Percentiles rank a stretch among this genome's conserved stretches.
Conservation (phyloP, 1,140 invertebrate species). For the Charaxes varanes region DNA sequence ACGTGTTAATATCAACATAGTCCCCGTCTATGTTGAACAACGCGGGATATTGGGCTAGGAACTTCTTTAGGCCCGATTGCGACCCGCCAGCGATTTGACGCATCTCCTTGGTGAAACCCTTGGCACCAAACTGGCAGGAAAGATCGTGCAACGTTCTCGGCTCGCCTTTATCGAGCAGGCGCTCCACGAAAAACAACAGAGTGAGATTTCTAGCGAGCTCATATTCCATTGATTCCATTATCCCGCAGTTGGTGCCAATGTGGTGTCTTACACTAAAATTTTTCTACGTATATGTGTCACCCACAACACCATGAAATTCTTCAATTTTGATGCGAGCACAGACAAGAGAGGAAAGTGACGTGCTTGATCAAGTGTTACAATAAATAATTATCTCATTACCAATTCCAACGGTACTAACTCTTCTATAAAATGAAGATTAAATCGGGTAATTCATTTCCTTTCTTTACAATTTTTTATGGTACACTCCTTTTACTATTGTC, state of each 20-base stretch:
- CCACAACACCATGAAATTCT: conserved; percentile 73
- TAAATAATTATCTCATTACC: conserved; percentile 12
- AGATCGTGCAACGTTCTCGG: conserved; percentile 95
- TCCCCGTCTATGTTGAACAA: conserved; percentile 94
- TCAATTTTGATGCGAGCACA: conserved; percentile 57
- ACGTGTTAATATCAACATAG: conserved; percentile 91
- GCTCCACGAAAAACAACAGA: conserved; percentile 95
- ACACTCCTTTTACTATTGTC: too few species aligned
- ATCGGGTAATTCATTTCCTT: too few species aligned
- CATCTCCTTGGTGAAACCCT: conserved; percentile 97
- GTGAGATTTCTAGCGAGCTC: conserved; percentile 95
- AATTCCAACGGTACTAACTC: conserved; percentile 7
- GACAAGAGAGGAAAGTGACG: conserved; percentile 50
- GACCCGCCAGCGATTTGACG: conserved; percentile 95
- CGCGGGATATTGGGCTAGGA: conserved; percentile 91
- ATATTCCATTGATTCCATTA: conserved; percentile 95
- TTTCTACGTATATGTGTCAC: conserved; percentile 73
- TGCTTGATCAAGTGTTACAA: conserved; percentile 32
- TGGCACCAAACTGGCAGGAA: conserved; percentile 96
- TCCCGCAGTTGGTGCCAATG: conserved; percentile 70
- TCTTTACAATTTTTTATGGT: too few species aligned
- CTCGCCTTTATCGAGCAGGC: conserved; percentile 94
- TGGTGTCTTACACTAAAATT: conserved; percentile 68
- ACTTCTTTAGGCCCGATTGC: conserved; percentile 94
- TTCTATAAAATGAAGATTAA: too few species aligned